Percentiles rank a stretch among this genome's conserved stretches.
Evolutionary conservation across 2,888 invertebrate species (phyloP).

Genomic region (Ophion ventricosus): DNA sequence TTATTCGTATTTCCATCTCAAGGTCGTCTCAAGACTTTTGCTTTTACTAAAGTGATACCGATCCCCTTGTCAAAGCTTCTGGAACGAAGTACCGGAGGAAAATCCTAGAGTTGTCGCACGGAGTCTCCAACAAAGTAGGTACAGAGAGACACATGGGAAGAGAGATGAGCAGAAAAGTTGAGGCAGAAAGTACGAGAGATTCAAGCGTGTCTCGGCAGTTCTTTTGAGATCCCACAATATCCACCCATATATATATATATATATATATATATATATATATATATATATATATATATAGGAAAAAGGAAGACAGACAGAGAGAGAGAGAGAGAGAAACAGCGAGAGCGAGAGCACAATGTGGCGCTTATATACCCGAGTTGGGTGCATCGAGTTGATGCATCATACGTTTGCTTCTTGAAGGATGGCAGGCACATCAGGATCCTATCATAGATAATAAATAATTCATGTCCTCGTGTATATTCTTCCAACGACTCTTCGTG

Average conservation of each 20-base stretch:
- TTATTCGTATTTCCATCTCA: background rate
- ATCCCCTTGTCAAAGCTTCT: slow-evolving; percentile 7
- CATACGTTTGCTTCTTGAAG: slow-evolving; percentile 71
- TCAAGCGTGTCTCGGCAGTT: slow-evolving; percentile 27
- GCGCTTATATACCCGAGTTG: slow-evolving; percentile 45
- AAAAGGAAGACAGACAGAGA: slow-evolving; percentile 43
- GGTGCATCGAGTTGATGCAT: slow-evolving; percentile 72
- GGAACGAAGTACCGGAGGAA: background rate
- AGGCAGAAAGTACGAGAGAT: slow-evolving; percentile 39
- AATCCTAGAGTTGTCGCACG: slow-evolving; percentile 19
- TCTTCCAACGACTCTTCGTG: slow-evolving; percentile 66
- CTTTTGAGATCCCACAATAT: slow-evolving; percentile 35
- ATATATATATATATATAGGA: background rate
- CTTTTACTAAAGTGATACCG: slow-evolving; percentile 1
- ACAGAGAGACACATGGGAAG: slow-evolving; percentile 38
- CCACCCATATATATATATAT: slow-evolving; percentile 8
- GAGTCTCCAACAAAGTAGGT: slow-evolving; percentile 39
- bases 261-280: slow-evolving; percentile 8
- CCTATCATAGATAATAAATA: slow-evolving; percentile 80
- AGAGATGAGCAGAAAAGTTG: slow-evolving; percentile 47
- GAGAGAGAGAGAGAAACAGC: slow-evolving; percentile 48
- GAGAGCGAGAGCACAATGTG: slow-evolving; percentile 39
- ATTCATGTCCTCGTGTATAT: slow-evolving; percentile 74
- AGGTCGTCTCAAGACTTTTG: slow-evolving; percentile 9
- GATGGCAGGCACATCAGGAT: slow-evolving; percentile 77